Evolutionary conservation across 2,888 invertebrate species (phyloP), one percentile per base, ranked within the genome.

Genomic region (Orgyia antiqua): DNA sequence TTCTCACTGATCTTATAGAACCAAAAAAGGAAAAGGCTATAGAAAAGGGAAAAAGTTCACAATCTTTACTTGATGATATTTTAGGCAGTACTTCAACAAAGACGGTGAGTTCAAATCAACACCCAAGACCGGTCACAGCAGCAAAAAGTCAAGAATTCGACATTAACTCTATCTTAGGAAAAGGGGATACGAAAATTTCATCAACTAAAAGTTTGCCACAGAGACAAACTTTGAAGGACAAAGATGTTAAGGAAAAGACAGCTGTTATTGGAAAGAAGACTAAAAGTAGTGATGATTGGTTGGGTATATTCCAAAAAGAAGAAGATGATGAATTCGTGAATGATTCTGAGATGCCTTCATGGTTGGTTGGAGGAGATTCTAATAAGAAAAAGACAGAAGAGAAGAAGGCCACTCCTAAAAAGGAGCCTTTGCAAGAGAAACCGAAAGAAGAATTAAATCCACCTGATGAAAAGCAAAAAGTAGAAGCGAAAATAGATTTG

Each of bases 31-130:
- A 66, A n/a, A 75, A 76, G 48, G 32, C 65, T 8, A 33, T 66
- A 36, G 73, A 78, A 30, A 80, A 68, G 45, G 73, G 74, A 1
- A 84, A 75, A 47, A 82, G 76, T 45, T 76, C 83, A 1, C 82
- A 82, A 41, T 82, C 78, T n/a, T 65, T 82, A 39, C 56, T 89
- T 26, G 82, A 88, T 29, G 89, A 89, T 59, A 88, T 89, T 40
- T 67, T 90, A 33, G 89, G 89, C 11, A 72, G 80, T 4, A 62
- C 87, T 18, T 61, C 76, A 2, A 56, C 54, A 24, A 79, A 79
- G 61, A 42, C 60, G 3, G 49, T 36, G 6, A 46, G 44, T 6
- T 45, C 60, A 3, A 60, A 31, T 33, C 65, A 62, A 48, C 30
- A 34, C n/a, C 43, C 52, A 2, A 58, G 59, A 39, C 64, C 72